These are phyloP conservation scores for Struthio camelus DNA, from an alignment of 2,113 vertebrate species.

Conservation along the genomic window DNA sequence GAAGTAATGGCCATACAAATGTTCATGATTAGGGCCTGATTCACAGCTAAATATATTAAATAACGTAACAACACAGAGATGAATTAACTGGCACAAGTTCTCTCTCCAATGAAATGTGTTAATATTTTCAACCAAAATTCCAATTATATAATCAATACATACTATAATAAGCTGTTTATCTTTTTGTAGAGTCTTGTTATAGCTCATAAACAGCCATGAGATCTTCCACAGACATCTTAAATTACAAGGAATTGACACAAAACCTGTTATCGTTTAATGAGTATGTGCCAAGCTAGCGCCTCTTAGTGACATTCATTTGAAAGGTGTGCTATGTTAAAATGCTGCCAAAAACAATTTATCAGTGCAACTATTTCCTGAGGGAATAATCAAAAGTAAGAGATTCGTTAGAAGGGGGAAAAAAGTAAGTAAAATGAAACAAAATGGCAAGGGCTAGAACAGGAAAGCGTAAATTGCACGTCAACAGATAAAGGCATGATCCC, in stretches of 20 bases:
- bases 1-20: background rate
- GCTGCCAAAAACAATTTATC: background rate
- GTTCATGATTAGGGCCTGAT: background rate
- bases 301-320: background rate
- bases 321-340: background rate
- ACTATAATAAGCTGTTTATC: background rate
- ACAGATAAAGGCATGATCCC: background rate
- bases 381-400: background rate
- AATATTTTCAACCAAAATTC: background rate
- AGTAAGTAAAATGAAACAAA: background rate
- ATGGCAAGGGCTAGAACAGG: background rate
- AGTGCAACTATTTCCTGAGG: background rate
- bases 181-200: background rate
- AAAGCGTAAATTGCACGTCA: background rate
- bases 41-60: background rate
- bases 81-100: background rate
- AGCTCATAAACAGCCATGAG: background rate
- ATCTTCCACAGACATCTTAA: background rate
- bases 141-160: constrained; percentile 17
- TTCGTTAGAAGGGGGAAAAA: background rate
- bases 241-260: background rate
- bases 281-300: background rate
- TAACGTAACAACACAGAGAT: background rate
- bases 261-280: background rate
- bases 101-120: background rate